phyloP scores from a whole-genome alignment of 2,113 vertebrate genomes.

The Hippocampus zosterae region DNA sequence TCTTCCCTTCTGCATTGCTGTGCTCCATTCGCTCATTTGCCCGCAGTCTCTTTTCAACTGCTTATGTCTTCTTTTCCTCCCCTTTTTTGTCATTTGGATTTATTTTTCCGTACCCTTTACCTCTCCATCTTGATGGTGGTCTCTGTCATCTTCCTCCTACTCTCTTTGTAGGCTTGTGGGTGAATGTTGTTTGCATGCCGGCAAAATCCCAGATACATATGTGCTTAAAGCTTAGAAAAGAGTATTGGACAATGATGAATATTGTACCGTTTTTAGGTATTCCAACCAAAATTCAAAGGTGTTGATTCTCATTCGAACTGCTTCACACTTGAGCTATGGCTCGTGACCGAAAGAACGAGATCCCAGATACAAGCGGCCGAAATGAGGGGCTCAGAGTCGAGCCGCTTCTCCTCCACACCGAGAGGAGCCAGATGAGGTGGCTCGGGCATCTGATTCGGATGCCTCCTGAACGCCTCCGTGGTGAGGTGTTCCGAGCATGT shows the following conservation, averaged over 20 bases:
- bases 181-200: conserved; percentile 8
- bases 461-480: too few relatives aligned
- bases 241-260: neutral
- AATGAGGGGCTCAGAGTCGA: too few relatives aligned
- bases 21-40: conserved; percentile 38
- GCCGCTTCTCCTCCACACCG: too few relatives aligned
- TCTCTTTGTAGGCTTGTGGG: conserved; percentile 13
- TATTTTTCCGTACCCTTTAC: conserved; percentile 7
- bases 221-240: neutral
- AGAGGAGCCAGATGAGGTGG: too few relatives aligned
- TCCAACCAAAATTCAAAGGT: neutral
- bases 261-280: neutral
- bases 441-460: too few relatives aligned
- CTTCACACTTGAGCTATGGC: too few relatives aligned
- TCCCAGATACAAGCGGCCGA: too few relatives aligned
- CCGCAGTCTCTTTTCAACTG: conserved; percentile 22
- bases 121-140: conserved; percentile 1
- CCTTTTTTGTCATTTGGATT: conserved; percentile 10
- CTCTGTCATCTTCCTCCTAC: neutral
- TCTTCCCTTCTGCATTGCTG: conserved; percentile 23
- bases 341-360: too few relatives aligned
- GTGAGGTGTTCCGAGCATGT: too few relatives aligned
- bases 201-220: neutral
- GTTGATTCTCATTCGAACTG: neutral
- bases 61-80: conserved; percentile 18